Evolutionary conservation across 1,140 invertebrate species (phyloP).

Genomic region (Leptonema lineaticorne): DNA sequence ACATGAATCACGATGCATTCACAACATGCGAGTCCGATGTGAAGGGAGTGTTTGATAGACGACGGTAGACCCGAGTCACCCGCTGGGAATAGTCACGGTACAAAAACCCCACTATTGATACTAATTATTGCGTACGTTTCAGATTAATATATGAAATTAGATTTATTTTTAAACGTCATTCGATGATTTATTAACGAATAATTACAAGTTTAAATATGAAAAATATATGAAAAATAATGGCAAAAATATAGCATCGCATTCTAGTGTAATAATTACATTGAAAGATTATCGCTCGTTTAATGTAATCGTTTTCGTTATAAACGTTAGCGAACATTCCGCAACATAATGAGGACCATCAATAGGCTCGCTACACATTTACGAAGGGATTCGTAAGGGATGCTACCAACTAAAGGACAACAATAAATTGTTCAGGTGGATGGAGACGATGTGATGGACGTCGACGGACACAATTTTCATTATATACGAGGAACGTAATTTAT

Average conservation of each 20-base stretch:
- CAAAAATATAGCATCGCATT: too few species aligned
- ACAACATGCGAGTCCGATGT: not conserved
- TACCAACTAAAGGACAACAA: not conserved
- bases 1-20: slow-evolving; percentile 19
- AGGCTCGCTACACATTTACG: too few species aligned
- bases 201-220: too few species aligned
- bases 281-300: too few species aligned
- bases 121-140: too few species aligned
- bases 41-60: not conserved
- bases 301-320: not conserved
- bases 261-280: too few species aligned
- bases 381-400: not conserved
- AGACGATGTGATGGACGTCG: not conserved
- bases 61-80: not conserved
- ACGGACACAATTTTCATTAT: not conserved
- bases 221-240: too few species aligned
- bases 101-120: too few species aligned
- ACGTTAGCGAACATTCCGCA: not conserved
- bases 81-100: too few species aligned
- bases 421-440: not conserved
- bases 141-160: too few species aligned
- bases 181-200: too few species aligned
- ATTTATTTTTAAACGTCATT: too few species aligned
- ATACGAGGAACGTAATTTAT: not conserved
- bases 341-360: not conserved